phyloP scores from a whole-genome alignment of 2,113 vertebrate genomes.

The Hippopotamus amphibius region DNA sequence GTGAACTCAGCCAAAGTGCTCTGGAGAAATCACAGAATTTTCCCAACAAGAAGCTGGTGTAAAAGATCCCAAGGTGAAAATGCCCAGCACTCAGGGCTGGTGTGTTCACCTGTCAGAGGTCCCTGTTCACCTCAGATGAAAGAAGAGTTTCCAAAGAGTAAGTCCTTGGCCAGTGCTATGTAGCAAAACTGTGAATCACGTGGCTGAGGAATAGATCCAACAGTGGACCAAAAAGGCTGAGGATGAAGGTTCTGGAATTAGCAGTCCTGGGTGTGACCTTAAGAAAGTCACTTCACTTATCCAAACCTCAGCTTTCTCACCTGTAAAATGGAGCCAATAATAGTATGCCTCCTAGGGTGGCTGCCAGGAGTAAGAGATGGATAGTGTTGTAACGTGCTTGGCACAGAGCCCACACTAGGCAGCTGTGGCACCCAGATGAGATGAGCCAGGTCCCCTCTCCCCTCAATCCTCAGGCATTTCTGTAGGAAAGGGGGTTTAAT shows the following conservation, averaged over 20 bases:
- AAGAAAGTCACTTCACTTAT: neutral
- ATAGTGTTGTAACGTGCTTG: too few relatives aligned
- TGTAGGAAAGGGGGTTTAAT: too few relatives aligned
- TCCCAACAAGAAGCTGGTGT: neutral
- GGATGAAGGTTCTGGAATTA: neutral
- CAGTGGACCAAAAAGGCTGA: neutral
- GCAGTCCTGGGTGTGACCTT: neutral
- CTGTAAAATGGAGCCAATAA: neutral
- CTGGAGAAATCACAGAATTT: neutral
- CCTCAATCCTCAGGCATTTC: neutral
- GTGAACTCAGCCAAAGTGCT: neutral
- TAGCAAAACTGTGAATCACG: neutral
- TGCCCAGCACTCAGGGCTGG: neutral
- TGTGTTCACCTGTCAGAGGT: neutral
- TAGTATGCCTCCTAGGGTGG: too few relatives aligned
- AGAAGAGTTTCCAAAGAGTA: neutral
- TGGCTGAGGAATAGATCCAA: neutral
- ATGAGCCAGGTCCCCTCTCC: neutral
- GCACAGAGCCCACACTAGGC: neutral
- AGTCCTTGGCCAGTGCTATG: neutral
- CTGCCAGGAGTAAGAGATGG: neutral
- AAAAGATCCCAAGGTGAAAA: neutral
- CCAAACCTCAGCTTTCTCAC: neutral
- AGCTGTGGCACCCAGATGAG: neutral
- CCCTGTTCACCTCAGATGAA: neutral